Percentiles rank a stretch among this genome's conserved stretches.
Evolutionary conservation across 2,888 invertebrate species (phyloP).

Genomic region (Ormia ochracea): DNA sequence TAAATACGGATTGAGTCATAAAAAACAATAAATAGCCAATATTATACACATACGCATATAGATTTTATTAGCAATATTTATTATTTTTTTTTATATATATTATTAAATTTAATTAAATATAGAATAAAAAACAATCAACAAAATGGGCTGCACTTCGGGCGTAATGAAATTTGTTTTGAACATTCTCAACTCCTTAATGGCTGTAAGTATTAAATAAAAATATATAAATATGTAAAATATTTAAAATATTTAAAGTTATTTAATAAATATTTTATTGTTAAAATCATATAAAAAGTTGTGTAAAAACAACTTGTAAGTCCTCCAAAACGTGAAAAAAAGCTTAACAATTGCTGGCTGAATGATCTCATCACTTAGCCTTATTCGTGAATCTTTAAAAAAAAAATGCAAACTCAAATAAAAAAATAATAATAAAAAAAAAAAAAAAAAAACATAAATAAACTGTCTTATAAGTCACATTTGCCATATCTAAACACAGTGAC

Average conservation of each 20-base stretch:
- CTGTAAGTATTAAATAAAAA: constrained; percentile 65
- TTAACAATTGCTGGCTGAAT: constrained; percentile 11
- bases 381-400: constrained; percentile 42
- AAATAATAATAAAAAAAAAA: not conserved
- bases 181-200: constrained; percentile 67
- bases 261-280: not conserved
- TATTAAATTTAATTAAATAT: constrained; percentile 8
- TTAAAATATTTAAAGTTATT: not conserved
- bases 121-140: constrained; percentile 37
- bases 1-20: not conserved
- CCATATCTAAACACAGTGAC: not conserved
- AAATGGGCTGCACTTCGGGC: constrained; percentile 70
- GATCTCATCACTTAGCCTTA: constrained; percentile 53
- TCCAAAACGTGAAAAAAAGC: not conserved
- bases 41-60: not conserved
- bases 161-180: constrained; percentile 69
- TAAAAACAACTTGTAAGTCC: not conserved
- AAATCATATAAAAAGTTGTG: not conserved
- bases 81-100: not conserved
- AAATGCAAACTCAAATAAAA: too few relatives aligned
- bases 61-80: too few relatives aligned
- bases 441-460: not conserved
- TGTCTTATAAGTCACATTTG: constrained; percentile 11
- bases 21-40: not conserved
- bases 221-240: too few relatives aligned